Conservation (phyloP, 1,140 invertebrate species). For the Zophobas morio region DNA sequence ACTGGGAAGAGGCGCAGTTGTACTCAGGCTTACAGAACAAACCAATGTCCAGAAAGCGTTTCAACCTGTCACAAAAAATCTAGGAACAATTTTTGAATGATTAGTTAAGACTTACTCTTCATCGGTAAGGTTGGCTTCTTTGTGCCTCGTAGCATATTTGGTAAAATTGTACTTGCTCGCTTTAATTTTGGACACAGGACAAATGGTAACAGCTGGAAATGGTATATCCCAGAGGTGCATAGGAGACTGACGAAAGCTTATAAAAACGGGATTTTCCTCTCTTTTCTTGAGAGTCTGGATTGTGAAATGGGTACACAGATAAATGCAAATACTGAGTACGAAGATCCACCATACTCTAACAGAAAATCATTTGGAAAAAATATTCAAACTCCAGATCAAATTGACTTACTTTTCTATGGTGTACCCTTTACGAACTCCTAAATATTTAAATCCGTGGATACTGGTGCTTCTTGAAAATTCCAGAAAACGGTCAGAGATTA, state of each 20-base stretch:
- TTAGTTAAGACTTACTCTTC: neutral
- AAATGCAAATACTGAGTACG: conserved; percentile 35
- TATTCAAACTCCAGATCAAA: conserved; percentile 68
- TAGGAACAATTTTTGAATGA: no score
- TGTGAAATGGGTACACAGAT: conserved; percentile 20
- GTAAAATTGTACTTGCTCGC: neutral
- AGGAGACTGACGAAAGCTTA: conserved; percentile 70
- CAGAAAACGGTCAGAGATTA: neutral
- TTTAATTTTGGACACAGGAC: conserved; percentile 64
- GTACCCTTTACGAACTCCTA: neutral
- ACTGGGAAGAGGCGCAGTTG: no score
- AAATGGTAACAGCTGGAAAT: conserved; percentile 71
- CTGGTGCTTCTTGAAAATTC: neutral
- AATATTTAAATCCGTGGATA: neutral
- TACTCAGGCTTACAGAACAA: no score
- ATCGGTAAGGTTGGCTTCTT: neutral
- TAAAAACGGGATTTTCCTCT: conserved; percentile 71
- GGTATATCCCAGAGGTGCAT: conserved; percentile 71
- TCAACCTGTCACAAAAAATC: no score
- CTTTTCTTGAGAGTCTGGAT: conserved; percentile 53
- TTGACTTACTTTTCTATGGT: conserved; percentile 51
- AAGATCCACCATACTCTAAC: conserved; percentile 52
- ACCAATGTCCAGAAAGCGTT: no score
- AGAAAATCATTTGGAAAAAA: conserved; percentile 64
- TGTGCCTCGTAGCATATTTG: neutral